Evolutionary conservation across 2,888 invertebrate genomes (phyloP), one percentile per base, ranked within the genome.

Genomic region (Apotomis capreana): DNA sequence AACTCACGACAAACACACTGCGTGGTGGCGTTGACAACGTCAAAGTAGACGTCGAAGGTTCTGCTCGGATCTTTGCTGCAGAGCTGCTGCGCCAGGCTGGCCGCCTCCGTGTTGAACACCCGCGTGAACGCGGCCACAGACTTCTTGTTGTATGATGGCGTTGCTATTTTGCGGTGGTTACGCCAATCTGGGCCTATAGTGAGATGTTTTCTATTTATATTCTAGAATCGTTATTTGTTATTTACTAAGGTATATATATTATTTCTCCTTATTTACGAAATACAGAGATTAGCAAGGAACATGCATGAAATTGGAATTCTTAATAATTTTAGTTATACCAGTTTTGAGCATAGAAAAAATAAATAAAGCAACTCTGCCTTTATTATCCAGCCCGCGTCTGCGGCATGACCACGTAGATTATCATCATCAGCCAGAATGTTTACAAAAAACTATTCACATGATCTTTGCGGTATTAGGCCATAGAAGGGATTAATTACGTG

Each of bases 1-100:
- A 46, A 87, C 90, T 86, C 75, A 90, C 91, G 89, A 64, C 88
- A 90, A 51, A 90, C 90, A 74, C 86, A 81, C 69, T 85, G 87
- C 0, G 91, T 91, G 1, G 91, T 91, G 44, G 74, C 80, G 0
- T 79, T 75, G 0, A 91, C 82, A 0, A 89, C 82, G 44, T 90
- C 89, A 12, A 74, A 77, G 65, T 87, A 91, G 0, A 89, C 78
- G 67, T 91, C 78, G 57, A 87, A 86, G 0, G 80, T 78, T 0
- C 52, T 46, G 0, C 73, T 70, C 0, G 83, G 81, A 5, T 83
- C 81, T 60, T 85, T 89, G 2, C 36, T 74, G 37, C 74, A 55
- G 5, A 90, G 75, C 0, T 71, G 59, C 4, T 69, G 74, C 0
- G 82, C 83, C n/a, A 91, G 69, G 0, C 74, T 74, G 9, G 81